Conservation (phyloP, 2,113 vertebrate genomes). For the Coryphaenoides rupestris region DNA sequence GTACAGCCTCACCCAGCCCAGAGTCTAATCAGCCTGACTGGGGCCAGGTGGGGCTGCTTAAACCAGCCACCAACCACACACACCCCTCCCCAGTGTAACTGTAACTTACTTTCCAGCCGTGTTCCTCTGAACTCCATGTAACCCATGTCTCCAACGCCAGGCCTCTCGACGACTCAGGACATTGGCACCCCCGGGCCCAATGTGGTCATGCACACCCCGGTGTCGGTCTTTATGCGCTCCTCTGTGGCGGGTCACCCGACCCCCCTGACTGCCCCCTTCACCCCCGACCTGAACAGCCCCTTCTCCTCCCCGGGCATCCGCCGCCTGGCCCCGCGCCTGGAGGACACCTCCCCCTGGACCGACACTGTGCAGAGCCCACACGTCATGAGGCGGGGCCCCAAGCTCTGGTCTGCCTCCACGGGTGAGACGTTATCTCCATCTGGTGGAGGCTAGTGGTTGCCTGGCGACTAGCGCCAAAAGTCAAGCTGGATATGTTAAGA, state of each 20-base stretch:
- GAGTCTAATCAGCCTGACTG: no score
- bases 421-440: no score
- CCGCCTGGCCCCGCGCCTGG: slow-evolving; percentile 59
- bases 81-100: no score
- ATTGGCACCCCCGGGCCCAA: slow-evolving; percentile 66
- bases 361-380: slow-evolving; percentile 79
- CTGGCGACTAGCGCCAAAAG: no score
- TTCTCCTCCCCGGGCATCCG: slow-evolving; percentile 73
- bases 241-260: slow-evolving; percentile 59
- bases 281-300: slow-evolving; percentile 74
- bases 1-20: no score
- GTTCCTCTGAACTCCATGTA: no score
- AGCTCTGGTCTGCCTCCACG: slow-evolving; percentile 85
- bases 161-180: slow-evolving; percentile 53
- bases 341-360: slow-evolving; percentile 75
- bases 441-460: background rate
- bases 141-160: no score
- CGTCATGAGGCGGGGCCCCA: slow-evolving; percentile 78
- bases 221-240: slow-evolving; percentile 75
- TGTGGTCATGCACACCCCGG: slow-evolving; percentile 61
- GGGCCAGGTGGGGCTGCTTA: no score
- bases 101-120: no score
- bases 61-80: no score
- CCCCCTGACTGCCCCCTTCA: slow-evolving; percentile 67
- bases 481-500: no score